These are phyloP conservation scores for Bergia sp. DNA, from an alignment of 92 coral and sea anemone species.

Conservation along the genomic window DNA sequence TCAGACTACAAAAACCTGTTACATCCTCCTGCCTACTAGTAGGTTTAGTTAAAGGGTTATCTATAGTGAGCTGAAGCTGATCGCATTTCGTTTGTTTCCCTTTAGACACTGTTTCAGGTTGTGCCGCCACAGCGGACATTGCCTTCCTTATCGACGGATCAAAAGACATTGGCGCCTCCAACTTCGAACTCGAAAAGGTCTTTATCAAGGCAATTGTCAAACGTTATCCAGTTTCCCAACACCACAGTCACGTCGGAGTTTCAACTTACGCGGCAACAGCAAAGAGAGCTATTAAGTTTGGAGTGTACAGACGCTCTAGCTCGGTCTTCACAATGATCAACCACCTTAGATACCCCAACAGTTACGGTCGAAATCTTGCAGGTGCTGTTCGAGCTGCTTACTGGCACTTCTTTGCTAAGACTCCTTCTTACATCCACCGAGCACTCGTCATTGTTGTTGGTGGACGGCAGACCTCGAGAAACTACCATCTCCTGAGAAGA, in stretches of 20 bases:
- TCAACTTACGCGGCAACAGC: slow-evolving; percentile 74
- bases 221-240: slow-evolving; percentile 79
- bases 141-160: slow-evolving; percentile 97
- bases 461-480: slow-evolving; percentile 57
- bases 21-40: not conserved
- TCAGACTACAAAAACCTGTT: not conserved
- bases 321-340: slow-evolving; percentile 23
- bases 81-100: not conserved
- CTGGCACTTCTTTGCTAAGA: slow-evolving; percentile 61
- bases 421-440: slow-evolving; percentile 83
- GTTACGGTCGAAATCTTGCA: slow-evolving; percentile 77
- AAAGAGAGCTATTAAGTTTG: slow-evolving; percentile 57
- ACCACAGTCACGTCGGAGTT: slow-evolving; percentile 88
- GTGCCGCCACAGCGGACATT: slow-evolving; percentile 86
- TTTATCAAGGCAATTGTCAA: slow-evolving; percentile 73
- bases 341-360: slow-evolving; percentile 57
- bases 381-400: slow-evolving; percentile 68
- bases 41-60: not conserved
- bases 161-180: slow-evolving; percentile 71
- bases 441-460: slow-evolving; percentile 71
- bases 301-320: not conserved
- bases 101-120: slow-evolving; percentile 47
- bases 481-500: not conserved
- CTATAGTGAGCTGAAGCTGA: not conserved
- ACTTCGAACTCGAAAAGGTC: slow-evolving; percentile 80